Percentiles rank a stretch among this genome's conserved stretches.
These are phyloP conservation scores for Hyposmocoma kahamanoa DNA, from an alignment of 1,140 invertebrate species.

Conservation along the genomic window DNA sequence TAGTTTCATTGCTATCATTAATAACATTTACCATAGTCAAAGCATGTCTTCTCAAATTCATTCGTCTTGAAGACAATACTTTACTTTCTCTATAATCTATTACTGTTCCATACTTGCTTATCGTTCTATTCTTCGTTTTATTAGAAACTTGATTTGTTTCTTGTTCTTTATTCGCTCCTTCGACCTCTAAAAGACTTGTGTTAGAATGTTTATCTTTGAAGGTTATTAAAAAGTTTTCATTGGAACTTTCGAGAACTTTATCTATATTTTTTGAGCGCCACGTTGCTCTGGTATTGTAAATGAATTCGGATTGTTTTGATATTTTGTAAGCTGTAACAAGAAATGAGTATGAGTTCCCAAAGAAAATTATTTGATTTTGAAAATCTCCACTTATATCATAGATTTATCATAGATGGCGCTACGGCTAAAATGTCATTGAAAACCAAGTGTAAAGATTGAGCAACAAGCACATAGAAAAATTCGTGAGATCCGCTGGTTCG, in stretches of 20 bases:
- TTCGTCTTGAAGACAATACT: slow-evolving; percentile 32
- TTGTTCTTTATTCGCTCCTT: too few relatives aligned
- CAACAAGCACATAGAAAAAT: too few relatives aligned
- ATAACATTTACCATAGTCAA: slow-evolving; percentile 56
- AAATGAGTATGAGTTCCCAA: too few relatives aligned
- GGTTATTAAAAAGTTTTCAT: background rate
- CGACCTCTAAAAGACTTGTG: too few relatives aligned
- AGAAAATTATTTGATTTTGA: too few relatives aligned
- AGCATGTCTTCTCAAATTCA: slow-evolving; percentile 33
- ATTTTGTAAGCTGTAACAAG: too few relatives aligned
- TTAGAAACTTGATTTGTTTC: background rate
- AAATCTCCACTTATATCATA: too few relatives aligned
- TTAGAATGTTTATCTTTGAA: slow-evolving; percentile 8
- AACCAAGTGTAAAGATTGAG: too few relatives aligned
- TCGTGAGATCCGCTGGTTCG: too few relatives aligned
- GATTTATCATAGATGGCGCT: too few relatives aligned
- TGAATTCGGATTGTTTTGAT: too few relatives aligned
- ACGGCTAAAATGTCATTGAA: too few relatives aligned
- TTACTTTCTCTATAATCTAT: slow-evolving; percentile 33
- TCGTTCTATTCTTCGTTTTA: background rate
- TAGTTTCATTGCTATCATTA: slow-evolving; percentile 52
- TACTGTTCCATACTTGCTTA: slow-evolving; percentile 25
- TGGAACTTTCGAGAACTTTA: background rate
- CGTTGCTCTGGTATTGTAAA: background rate
- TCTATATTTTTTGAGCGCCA: background rate